Percentiles rank a stretch among this genome's conserved stretches.
These are phyloP conservation scores for Shinisaurus crocodilurus DNA, from an alignment of 2,113 vertebrate species.

Conservation along the genomic window DNA sequence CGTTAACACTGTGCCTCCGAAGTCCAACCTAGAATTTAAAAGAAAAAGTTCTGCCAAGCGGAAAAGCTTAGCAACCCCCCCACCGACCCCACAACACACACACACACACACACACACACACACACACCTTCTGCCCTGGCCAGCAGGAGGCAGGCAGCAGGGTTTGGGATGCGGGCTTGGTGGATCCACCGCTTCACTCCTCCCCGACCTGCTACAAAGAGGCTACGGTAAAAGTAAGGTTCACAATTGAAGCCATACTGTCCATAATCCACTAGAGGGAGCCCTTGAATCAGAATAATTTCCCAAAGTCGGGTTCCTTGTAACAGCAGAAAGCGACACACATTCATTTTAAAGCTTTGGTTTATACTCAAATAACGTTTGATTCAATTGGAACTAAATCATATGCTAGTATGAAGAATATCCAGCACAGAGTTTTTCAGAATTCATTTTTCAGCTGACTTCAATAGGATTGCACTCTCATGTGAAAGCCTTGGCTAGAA, in stretches of 20 bases:
- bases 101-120: too few species aligned
- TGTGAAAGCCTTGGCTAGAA: neutral
- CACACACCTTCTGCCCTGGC: too few species aligned
- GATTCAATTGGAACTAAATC: neutral
- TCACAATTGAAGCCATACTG: neutral
- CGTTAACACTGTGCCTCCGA: too few species aligned
- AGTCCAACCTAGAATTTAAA: too few species aligned
- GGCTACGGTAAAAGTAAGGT: neutral
- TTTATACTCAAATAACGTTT: neutral
- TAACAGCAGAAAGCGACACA: neutral
- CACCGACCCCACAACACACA: too few species aligned
- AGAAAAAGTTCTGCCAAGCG: too few species aligned
- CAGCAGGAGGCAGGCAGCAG: too few species aligned
- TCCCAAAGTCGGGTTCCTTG: fast-evolving
- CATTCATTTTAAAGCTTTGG: neutral
- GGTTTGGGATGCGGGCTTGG: too few species aligned
- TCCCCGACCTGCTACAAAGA: too few species aligned
- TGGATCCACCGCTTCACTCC: too few species aligned
- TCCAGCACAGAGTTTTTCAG: neutral
- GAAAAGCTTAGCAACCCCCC: too few species aligned
- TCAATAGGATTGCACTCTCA: neutral
- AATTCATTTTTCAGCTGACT: neutral
- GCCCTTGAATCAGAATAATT: slow-evolving; percentile 40
- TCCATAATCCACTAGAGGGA: slow-evolving; percentile 50
- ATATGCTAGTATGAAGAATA: neutral